These are phyloP conservation scores for Oreonectes daqikongensis DNA, from an alignment of 2,797 vertebrate species.

Conservation along the genomic window DNA sequence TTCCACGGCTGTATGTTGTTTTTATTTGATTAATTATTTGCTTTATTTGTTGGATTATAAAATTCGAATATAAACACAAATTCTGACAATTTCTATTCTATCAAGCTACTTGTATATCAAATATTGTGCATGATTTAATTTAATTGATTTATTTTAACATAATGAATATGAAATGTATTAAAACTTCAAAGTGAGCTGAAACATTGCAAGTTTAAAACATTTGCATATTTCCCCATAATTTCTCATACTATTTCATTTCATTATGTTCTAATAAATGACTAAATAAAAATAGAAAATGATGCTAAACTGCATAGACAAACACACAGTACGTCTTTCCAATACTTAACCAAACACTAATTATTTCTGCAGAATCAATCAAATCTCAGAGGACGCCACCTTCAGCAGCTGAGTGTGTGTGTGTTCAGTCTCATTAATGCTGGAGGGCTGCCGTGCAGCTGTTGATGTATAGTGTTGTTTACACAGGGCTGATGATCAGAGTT, in stretches of 20 bases:
- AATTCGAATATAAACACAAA: neutral
- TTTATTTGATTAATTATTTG: neutral
- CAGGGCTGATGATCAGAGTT: slow-evolving; percentile 16
- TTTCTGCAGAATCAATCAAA: slow-evolving; percentile 42
- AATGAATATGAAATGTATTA: too few species aligned
- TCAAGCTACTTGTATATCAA: neutral
- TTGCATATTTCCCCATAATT: neutral
- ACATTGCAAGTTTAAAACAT: too few species aligned
- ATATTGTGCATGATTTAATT: neutral
- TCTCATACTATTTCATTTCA: neutral
- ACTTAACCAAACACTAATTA: slow-evolving; percentile 45
- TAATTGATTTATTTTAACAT: too few species aligned
- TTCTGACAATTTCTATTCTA: neutral
- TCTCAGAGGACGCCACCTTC: neutral
- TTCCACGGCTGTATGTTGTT: too few species aligned
- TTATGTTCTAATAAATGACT: neutral
- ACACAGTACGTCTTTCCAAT: slow-evolving; percentile 10
- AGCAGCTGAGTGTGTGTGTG: neutral
- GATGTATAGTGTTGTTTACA: slow-evolving; percentile 47
- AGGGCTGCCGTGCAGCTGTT: slow-evolving; percentile 18
- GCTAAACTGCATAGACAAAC: neutral
- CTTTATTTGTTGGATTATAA: neutral
- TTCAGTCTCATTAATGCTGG: slow-evolving; percentile 31
- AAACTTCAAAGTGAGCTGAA: too few species aligned
- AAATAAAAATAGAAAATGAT: neutral